Base-by-base conservation (phyloP, 2,888 invertebrate species). In the Drosophila pseudotalamancana region DNA sequence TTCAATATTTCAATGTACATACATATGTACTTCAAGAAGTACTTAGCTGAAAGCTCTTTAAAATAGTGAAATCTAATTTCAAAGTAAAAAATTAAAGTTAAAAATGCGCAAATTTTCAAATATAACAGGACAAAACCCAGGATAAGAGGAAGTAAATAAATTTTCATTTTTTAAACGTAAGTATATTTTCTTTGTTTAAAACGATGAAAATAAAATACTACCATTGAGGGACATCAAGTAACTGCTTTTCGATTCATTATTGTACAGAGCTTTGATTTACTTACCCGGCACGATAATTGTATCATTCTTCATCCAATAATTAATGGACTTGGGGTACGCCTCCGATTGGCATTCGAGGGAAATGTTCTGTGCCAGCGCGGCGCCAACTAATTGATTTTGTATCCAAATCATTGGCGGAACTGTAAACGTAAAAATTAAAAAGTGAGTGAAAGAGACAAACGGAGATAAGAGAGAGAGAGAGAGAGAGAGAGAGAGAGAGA, bases 331-430 rank as follows among this genome's bases (percentile, higher is more conserved):
- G 12, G 95, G 95, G 90, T 92, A 94, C 23, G 95, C 95, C 90
- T 95, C 95, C 45, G 95, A 94, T 87, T 94, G 92, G 88, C 95
- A 95, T 88, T 95, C 95, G 74, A 95, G 90, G n/a, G 93, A 93
- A 83, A 95, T 93, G 85, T 93, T 92, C 80, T 95, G 94, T 29
- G 94, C 94, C 72, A 93, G 92, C 70, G 93, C 93, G 14, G 94
- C 95, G 14, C 95, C 95, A 11, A 95, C 94, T 88, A 95, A 92
- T 91, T 95, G 95, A 92, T 95, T 94, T 84, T 94, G 94, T 76
- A 95, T 94, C 93, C 93, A 94, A 77, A 95, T 94, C 94, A 95
- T 94, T 55, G 95, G 95, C 29, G 95, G 93, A 92, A 95, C 95
- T 95, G 92, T 45, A 35, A 25, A 19, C 19, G n/a, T 31, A 23